Evolutionary conservation across 2,113 vertebrate species (phyloP), one percentile per base, ranked within the genome.

Genomic region (Mesitornis unicolor): DNA sequence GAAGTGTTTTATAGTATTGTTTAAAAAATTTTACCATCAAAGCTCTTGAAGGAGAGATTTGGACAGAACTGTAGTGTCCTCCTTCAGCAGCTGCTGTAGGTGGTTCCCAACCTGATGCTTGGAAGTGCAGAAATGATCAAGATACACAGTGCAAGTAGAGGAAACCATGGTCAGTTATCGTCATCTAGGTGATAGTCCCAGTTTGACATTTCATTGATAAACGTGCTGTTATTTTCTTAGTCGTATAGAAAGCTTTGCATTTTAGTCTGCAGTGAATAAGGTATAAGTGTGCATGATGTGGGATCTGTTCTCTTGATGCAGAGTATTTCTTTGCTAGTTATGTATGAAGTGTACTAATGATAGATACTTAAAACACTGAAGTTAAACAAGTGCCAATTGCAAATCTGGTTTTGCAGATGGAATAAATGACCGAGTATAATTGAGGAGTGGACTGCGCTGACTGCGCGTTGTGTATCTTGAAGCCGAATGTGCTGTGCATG

Each of bases 401-500:
- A 80, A 50, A 83, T 88, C 15, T 61, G 13, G 9, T 90, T n/a
- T 54, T 61, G 36, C n/a, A 57, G 67, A 28, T 68, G 15, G 51
- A 60, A 56, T 83, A 65, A 87, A 57, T 42, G 13, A 31, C 9
- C 1, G 25, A 4, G 11, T 51, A 13, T 56, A 79, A 64, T 11
- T 61, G 26, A 65, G 73, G 51, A 45, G 67, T 38, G 25, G 53
- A 6, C 8, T n/a, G 7, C 0, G 0, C 6, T 75, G 78, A 35
- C 38, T 51, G 0, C 45, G 4, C 2, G 3, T 68, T 79, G 16
- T 7, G 0, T 75, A 5, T 75, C 22, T 78, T 79, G 64, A 71
- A 54, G 51, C 40, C 56, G 61, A 42, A 18, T 16, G 3, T 56
- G 10, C 21, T n/a, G 33, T 67, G 60, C 53, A 25, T 50, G 4